These are phyloP conservation scores for Zonitis immaculata DNA, from an alignment of 2,888 invertebrate genomes.

Conservation along the genomic window DNA sequence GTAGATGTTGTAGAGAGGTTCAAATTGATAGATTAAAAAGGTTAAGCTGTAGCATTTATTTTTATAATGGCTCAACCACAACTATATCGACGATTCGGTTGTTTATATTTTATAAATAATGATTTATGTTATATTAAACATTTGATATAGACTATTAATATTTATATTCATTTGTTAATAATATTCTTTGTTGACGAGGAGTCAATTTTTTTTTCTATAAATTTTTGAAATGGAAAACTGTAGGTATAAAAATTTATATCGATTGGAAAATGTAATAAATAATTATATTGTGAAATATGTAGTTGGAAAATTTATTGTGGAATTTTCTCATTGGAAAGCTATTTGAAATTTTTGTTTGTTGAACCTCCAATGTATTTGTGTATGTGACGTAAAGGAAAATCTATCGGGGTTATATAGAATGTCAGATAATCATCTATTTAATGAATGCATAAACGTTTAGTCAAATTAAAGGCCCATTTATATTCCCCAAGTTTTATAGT, in stretches of 20 bases:
- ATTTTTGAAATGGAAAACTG: no score
- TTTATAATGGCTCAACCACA: conserved; percentile 32
- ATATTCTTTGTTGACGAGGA: no score
- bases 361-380: background rate
- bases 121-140: conserved; percentile 28
- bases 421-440: conserved; percentile 48
- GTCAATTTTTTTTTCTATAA: no score
- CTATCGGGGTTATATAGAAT: conserved; percentile 36
- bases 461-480: conserved; percentile 46
- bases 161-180: no score
- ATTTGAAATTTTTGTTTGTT: background rate
- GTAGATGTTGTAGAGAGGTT: conserved; percentile 29
- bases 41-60: conserved; percentile 30
- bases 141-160: conserved; percentile 20
- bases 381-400: background rate
- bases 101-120: conserved; percentile 27
- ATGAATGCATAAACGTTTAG: conserved; percentile 47
- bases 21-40: conserved; percentile 35
- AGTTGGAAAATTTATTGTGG: background rate
- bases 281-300: no score
- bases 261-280: no score
- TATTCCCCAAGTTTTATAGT: conserved; percentile 33
- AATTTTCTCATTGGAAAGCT: background rate
- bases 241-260: no score
- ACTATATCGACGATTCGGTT: conserved; percentile 24